Conservation (phyloP, 2,888 invertebrate species). For the Pristionchus maxplancki region DNA sequence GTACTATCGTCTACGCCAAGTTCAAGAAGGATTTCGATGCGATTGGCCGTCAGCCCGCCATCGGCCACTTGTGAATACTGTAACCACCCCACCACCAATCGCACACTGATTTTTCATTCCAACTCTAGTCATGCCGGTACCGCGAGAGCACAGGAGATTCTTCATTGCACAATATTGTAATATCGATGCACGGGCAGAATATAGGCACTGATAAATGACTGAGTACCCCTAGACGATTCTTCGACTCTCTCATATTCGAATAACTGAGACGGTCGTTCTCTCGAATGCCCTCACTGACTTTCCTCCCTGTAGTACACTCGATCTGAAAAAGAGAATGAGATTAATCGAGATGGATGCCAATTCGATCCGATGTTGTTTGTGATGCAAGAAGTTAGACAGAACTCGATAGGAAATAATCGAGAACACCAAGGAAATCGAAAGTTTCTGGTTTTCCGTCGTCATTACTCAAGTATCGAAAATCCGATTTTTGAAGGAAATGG, state of each 20-base stretch:
- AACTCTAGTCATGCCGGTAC: slow-evolving; percentile 42
- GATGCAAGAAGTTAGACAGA: background rate
- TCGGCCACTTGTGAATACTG: slow-evolving; percentile 1
- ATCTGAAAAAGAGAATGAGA: background rate
- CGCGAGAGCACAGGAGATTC: background rate
- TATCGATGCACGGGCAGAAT: background rate
- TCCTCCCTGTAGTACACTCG: slow-evolving; percentile 28
- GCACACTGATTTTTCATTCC: background rate
- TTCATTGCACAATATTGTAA: slow-evolving; percentile 5
- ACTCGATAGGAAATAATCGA: background rate
- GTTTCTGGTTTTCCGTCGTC: background rate
- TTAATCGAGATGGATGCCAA: background rate
- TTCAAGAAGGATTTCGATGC: slow-evolving; percentile 36
- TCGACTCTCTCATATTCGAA: background rate
- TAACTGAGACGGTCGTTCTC: slow-evolving; percentile 11
- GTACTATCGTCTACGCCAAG: slow-evolving; percentile 39
- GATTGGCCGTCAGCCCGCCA: slow-evolving; percentile 30
- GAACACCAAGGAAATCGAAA: background rate
- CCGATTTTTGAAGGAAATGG: background rate
- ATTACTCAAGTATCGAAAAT: too few relatives aligned
- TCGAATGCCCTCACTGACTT: slow-evolving; percentile 7
- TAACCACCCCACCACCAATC: background rate
- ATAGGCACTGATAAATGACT: slow-evolving; percentile 41
- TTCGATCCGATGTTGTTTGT: slow-evolving; percentile 22
- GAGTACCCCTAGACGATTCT: background rate